phyloP scores from a whole-genome alignment of 2,113 vertebrate species.

The Theropithecus gelada region DNA sequence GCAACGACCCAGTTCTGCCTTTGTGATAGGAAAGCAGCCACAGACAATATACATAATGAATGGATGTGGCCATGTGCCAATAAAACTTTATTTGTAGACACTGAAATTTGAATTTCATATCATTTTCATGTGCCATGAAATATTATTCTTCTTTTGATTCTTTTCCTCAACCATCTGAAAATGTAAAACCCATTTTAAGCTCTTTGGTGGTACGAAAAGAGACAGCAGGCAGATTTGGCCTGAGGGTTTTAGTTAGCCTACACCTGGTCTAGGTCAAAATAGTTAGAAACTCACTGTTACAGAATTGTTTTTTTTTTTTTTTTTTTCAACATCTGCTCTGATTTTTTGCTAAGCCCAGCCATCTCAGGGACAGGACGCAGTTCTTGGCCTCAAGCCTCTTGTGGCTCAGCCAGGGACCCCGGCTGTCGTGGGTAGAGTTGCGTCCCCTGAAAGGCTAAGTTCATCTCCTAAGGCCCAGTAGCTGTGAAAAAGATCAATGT shows the following conservation, averaged over 20 bases:
- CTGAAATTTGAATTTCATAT: background rate
- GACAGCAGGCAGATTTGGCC: background rate
- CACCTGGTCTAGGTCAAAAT: background rate
- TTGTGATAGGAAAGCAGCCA: background rate
- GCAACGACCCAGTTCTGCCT: background rate
- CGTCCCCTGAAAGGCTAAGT: background rate
- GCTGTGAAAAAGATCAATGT: background rate
- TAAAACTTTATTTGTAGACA: background rate
- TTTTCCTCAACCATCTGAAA: background rate
- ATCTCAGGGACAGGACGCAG: conserved; percentile 59
- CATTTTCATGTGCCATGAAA: background rate
- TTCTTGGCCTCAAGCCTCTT: background rate
- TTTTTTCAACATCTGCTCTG: background rate
- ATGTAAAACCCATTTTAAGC: background rate
- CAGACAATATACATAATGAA: background rate
- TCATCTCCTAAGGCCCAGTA: background rate
- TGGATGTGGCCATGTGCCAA: background rate
- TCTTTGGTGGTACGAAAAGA: background rate
- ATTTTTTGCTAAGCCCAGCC: conserved; percentile 72
- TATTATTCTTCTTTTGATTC: background rate
- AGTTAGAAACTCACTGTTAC: background rate
- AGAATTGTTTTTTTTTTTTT: background rate
- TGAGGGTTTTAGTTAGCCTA: background rate
- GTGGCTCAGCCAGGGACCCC: background rate
- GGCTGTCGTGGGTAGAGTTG: background rate